phyloP scores from a whole-genome alignment of 2,888 invertebrate species.

The Ryuthela nishihirai region DNA sequence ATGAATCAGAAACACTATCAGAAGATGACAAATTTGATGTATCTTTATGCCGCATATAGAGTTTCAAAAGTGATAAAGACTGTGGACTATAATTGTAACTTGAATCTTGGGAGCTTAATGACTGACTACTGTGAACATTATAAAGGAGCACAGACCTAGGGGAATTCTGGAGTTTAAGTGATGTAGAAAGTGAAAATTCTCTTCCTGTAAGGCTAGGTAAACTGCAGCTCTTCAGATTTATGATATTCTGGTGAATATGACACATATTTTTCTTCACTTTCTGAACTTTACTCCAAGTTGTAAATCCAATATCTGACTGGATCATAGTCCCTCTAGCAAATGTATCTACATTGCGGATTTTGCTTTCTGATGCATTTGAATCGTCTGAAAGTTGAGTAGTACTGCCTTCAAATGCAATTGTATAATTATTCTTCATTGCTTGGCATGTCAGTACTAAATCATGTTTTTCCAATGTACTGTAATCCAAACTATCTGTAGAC shows the following conservation, averaged over 20 bases:
- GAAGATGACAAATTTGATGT: constrained; percentile 16
- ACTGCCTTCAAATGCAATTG: background rate
- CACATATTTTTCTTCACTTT: background rate
- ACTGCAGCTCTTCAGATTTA: constrained; percentile 32
- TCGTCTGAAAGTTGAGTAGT: background rate
- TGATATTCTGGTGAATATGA: background rate
- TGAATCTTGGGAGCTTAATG: no score
- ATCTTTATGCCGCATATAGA: no score
- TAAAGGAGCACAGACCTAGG: no score
- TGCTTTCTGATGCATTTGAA: constrained; percentile 45
- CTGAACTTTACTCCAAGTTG: constrained; percentile 79
- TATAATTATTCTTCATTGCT: background rate
- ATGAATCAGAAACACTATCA: constrained; percentile 5
- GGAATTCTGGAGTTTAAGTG: no score
- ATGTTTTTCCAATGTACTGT: background rate
- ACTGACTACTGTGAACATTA: no score
- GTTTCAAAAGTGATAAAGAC: no score
- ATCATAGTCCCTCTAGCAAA: constrained; percentile 74
- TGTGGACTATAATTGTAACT: no score
- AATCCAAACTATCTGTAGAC: background rate
- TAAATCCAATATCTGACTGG: constrained; percentile 80
- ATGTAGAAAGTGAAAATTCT: no score
- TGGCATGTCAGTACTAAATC: background rate
- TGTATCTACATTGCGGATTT: constrained; percentile 25
- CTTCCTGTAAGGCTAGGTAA: constrained; percentile 41